phyloP scores from a whole-genome alignment of 2,797 vertebrate genomes.

The Coranthus polyacanthus region DNA sequence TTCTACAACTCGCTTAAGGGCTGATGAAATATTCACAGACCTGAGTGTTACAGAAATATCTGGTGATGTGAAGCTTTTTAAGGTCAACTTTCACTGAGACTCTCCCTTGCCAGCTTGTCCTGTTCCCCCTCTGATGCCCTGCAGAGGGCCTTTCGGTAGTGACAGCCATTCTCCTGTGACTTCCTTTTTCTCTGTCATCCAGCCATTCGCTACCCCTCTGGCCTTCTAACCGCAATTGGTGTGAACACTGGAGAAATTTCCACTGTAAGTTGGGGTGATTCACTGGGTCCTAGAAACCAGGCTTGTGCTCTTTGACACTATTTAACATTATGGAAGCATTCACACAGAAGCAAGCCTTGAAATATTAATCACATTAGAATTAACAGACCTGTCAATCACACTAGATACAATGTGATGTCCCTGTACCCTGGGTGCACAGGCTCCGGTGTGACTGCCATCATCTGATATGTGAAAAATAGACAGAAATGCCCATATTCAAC shows the following conservation, averaged over 20 bases:
- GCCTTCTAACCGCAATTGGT: constrained; percentile 57
- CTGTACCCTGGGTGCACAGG: constrained; percentile 22
- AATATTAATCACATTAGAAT: constrained; percentile 81
- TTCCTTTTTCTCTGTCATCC: constrained; percentile 52
- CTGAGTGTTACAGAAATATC: constrained; percentile 68
- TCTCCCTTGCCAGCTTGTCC: constrained; percentile 48
- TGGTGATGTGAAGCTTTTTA: constrained; percentile 67
- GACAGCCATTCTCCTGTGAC: constrained; percentile 63
- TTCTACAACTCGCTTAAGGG: constrained; percentile 58
- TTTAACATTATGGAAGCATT: constrained; percentile 73
- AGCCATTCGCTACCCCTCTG: constrained; percentile 42
- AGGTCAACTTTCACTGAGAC: constrained; percentile 68
- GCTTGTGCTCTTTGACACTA: constrained; percentile 53
- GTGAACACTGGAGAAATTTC: constrained; percentile 59
- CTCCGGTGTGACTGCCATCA: constrained; percentile 40
- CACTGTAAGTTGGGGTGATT: constrained; percentile 61
- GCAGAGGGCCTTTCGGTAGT: constrained; percentile 58
- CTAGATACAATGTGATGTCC: constrained; percentile 30
- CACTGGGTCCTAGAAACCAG: constrained; percentile 56
- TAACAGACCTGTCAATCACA: constrained; percentile 79
- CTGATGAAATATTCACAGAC: constrained; percentile 72
- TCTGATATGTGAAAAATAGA: constrained; percentile 34
- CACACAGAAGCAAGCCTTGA: constrained; percentile 61
- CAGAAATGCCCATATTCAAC: constrained; percentile 35
- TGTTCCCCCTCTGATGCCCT: constrained; percentile 56